These are phyloP conservation scores for Temnothorax unifasciatus DNA, from an alignment of 2,888 invertebrate species.

Conservation along the genomic window DNA sequence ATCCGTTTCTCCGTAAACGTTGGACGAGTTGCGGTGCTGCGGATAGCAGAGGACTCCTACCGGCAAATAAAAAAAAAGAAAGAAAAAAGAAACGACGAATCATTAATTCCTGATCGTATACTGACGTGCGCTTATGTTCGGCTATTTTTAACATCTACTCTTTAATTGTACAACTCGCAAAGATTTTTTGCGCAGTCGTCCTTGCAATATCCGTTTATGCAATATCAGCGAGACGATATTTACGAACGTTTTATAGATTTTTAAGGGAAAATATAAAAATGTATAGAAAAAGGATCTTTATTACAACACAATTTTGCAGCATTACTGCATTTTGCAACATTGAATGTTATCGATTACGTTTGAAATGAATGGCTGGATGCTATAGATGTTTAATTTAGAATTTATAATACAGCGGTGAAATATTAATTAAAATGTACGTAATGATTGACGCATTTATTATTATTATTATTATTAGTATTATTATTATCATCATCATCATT, in stretches of 20 bases:
- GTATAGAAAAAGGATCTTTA: background rate
- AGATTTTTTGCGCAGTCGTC: background rate
- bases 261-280: background rate
- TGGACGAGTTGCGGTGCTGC: background rate
- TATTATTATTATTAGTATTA: background rate
- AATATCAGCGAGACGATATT: background rate
- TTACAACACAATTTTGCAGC: background rate
- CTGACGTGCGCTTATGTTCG: background rate
- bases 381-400: background rate
- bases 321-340: background rate
- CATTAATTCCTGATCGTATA: background rate
- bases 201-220: background rate
- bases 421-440: background rate
- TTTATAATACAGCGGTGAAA: background rate
- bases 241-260: background rate
- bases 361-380: background rate
- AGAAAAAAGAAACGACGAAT: background rate
- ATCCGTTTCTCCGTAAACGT: constrained; percentile 63
- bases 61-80: background rate
- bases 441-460: too few relatives aligned
- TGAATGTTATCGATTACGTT: background rate
- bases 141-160: background rate
- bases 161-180: background rate
- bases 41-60: background rate
- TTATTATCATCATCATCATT: background rate